phyloP scores from a whole-genome alignment of 1,140 invertebrate genomes.

The Papilio polytes region DNA sequence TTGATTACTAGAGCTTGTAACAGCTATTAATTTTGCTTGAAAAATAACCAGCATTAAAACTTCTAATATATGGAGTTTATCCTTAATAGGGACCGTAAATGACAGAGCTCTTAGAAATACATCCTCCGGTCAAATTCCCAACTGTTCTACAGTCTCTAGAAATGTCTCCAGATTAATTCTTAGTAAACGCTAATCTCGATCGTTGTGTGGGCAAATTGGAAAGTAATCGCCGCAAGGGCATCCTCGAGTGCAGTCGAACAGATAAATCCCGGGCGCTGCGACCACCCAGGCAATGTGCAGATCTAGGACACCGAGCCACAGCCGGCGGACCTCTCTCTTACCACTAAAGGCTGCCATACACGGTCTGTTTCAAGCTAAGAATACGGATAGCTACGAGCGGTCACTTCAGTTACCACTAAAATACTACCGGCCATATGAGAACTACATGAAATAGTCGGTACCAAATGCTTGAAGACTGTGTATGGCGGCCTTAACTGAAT shows the following conservation, averaged over 20 bases:
- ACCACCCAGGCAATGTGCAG: conserved; percentile 23
- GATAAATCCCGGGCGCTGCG: conserved; percentile 27
- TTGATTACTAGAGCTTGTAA: too few species aligned
- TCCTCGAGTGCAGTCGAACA: conserved; percentile 34
- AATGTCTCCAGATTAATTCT: conserved; percentile 1
- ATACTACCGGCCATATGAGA: too few species aligned
- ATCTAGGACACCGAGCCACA: conserved; percentile 35
- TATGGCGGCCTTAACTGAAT: background rate
- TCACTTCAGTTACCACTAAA: too few species aligned
- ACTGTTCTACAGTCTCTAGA: background rate
- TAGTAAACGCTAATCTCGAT: conserved; percentile 18
- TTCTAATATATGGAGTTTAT: too few species aligned
- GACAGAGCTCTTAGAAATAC: background rate
- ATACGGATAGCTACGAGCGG: background rate
- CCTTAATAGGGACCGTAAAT: too few species aligned
- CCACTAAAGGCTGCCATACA: conserved; percentile 11
- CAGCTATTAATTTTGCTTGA: too few species aligned
- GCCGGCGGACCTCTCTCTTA: conserved; percentile 28
- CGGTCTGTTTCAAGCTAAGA: background rate
- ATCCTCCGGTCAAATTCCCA: background rate
- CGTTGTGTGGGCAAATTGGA: conserved; percentile 30
- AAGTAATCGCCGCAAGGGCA: conserved; percentile 38
- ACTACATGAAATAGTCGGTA: too few species aligned
- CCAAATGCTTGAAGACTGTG: background rate
- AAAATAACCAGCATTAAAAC: too few species aligned